Evolutionary conservation across 2,113 vertebrate species (phyloP), one percentile per base, ranked within the genome.

Genomic region (Onychostruthus taczanowskii): DNA sequence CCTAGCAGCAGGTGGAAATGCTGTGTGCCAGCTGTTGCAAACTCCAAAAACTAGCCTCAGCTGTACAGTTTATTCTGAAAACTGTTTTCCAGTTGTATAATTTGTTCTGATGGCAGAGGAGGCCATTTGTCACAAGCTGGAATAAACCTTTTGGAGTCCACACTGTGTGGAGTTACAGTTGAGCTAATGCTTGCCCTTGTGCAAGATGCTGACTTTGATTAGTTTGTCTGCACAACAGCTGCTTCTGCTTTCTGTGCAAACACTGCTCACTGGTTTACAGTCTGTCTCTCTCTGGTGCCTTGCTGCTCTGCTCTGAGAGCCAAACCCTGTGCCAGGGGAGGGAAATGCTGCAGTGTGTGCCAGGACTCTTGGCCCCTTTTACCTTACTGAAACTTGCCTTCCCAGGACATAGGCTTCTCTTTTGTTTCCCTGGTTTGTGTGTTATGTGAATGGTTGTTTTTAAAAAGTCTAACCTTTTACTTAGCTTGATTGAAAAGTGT

Each of bases 241-340:
- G 86, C 83, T 89, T 74, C 80, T 92, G 56, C 73, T 87, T 81
- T 73, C 88, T 39, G 19, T n/a, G 26, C 69, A 67, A 50, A 23
- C 35, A 26, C 52, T 30, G 64, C 33, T 24, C n/a, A 10, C 47
- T 22, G 21, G 10, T 41, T 64, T 76, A 21, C 58, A 70, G 44
- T 47, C 73, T 43, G 7, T 24, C 18, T 66, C 28, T 75, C 22
- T 43, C 56, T 87, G 13, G 47, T 50, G 63, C 30, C 64, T 59
- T 2, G 4, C 39, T 76, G 70, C 70, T 83, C 67, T 62, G 72
- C 53, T 61, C 27, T 8, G 41, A 20, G 46, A 27, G 28, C 52
- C 55, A 27, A 63, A 44, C 3, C 16, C n/a, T 0, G 0, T 26
- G 44, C 37, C 69, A n/a, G 24, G 19, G 7, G 23, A 41, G n/a